Evolutionary conservation across 1,140 invertebrate species (phyloP), one percentile per base, ranked within the genome.

Genomic region (Lepidurus arcticus): DNA sequence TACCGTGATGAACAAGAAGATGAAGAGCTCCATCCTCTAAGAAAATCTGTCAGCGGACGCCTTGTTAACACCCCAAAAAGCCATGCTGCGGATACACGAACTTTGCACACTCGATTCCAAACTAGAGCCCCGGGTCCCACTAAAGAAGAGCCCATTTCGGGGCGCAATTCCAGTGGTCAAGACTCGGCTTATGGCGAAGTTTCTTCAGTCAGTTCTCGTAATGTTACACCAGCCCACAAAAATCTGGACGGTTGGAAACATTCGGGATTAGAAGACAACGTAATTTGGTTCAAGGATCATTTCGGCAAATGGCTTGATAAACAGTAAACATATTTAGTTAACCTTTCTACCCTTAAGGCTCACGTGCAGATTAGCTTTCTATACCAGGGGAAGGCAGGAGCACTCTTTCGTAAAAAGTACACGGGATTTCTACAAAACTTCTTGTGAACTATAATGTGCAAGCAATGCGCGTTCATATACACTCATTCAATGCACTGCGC

Each of bases 241-340:
- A 7, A 7, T 21, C 21, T 13, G 53, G 53, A 65, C 16, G 13
- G 53, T 65, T 21, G 21, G 16, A 21, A 65, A 65, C 21, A 13
- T 65, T 21, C 53, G 3, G 16, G 7, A 65, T 21, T n/a, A 1
- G 53, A 16, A 65, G 21, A 13, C 7, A 65, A 65, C 13, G 53
- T n/a, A n/a, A 16, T 65, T 65, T 65, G 53, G 53, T 65, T 65
- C 21, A 65, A 65, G 53, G 53, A 65, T 16, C 53, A 65, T 65
- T 65, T 65, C 13, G 53, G 53, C 53, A 65, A 65, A 65, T 65
- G 53, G 53, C 16, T 65, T 65, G 53, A 65, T 65, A 65, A 65
- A 65, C 53, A 65, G 53, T 65, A 65, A 9, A 21, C 21, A 65
- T 65, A 65, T 65, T 16, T 47, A 34, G 34, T 34, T 34, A 34